These are phyloP conservation scores for Lethrus apterus DNA, from an alignment of 1,140 invertebrate species.

Conservation along the genomic window DNA sequence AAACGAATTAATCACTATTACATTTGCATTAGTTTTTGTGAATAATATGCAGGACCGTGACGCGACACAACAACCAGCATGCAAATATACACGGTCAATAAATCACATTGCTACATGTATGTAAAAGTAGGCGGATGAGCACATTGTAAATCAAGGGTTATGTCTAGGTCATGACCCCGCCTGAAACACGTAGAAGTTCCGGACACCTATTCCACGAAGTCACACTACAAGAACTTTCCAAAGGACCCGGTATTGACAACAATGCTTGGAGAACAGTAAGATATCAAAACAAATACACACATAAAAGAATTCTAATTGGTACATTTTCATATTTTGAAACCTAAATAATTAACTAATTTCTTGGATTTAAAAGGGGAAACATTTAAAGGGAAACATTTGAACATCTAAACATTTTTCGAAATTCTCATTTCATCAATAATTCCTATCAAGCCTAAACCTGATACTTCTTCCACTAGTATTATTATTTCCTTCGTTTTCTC, in stretches of 20 bases:
- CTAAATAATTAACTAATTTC: no score
- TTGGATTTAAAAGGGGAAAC: no score
- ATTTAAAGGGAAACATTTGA: no score
- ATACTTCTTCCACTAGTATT: no score
- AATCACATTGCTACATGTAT: constrained; percentile 22
- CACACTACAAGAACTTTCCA: constrained; percentile 52
- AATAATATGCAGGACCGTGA: constrained; percentile 15
- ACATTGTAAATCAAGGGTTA: constrained; percentile 16
- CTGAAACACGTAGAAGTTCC: constrained; percentile 59
- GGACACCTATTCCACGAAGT: constrained; percentile 69
- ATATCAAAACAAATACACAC: no score
- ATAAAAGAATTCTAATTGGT: no score
- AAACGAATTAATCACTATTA: constrained; percentile 19
- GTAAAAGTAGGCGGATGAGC: constrained; percentile 18
- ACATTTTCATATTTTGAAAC: no score
- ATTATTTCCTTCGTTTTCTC: no score
- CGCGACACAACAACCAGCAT: constrained; percentile 19
- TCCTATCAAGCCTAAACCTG: no score
- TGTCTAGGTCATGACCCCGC: constrained; percentile 63
- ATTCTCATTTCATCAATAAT: no score
- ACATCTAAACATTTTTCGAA: no score
- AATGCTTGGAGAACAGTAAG: constrained; percentile 44
- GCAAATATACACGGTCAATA: constrained; percentile 23
- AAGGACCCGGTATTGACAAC: constrained; percentile 43
- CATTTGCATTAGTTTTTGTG: constrained; percentile 17